Base-by-base conservation (phyloP, 1,140 invertebrate species). In the Tetranychus cinnabarinus region DNA sequence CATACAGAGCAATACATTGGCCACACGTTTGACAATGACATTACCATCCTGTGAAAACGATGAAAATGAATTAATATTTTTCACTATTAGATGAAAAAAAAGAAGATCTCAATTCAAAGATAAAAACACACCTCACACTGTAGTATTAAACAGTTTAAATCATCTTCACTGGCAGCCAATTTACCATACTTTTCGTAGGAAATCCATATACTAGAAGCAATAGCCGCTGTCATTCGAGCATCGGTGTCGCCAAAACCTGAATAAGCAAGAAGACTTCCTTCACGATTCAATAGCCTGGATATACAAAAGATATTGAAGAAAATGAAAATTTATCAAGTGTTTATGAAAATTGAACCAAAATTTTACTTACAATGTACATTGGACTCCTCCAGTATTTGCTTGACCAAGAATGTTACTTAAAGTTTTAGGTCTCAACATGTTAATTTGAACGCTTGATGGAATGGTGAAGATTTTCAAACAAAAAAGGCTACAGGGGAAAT, bases 181-280 rank as follows among this genome's bases (percentile, higher is more conserved):
- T 82, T 76, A 1, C 88, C 89, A 75, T 87, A 88, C 72, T 90
- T 95, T 69, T 91, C 86, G 73, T 93, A 95, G 1, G 88, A 85
- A 39, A 84, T 82, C 91, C 91, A 96, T 68, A 95, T 88, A 71
- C 91, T 95, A 67, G 88, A 92, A 0, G 90, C 87, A 67, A 96
- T 93, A 33, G 90, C 90, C 61, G 90, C 88, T 39, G 87, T 92
- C 2, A 93, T 86, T 66, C 86, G 76, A 1, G 87, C 87, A 77
- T 95, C 88, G 74, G 85, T 88, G 71, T 89, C 86, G 48, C 86
- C 89, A 73, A 89, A 92, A 33, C 90, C 89, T 66, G 88, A 88
- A 69, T 89, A 95, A 0, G 91, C 90, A 66, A 96, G 72, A 33
- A 96, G 74, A 59, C 86, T 83, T 54, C 91, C 91, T 77, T 95